phyloP scores from a whole-genome alignment of 1,140 invertebrate genomes.

The Hylyphantes graminicola region DNA sequence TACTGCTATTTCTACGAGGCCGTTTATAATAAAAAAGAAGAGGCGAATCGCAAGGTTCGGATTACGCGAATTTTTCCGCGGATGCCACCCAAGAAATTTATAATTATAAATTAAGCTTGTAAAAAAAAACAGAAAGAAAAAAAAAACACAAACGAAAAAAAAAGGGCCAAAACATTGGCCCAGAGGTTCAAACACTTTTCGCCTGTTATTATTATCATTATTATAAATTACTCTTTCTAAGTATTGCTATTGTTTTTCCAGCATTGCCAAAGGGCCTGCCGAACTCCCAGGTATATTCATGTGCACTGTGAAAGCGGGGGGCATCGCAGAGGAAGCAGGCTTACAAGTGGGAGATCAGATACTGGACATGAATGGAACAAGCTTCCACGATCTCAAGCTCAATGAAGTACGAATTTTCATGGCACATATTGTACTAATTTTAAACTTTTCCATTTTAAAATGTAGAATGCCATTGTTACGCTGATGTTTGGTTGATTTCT shows the following conservation, averaged over 20 bases:
- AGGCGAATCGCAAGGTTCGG: no score
- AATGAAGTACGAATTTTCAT: slow-evolving; percentile 74
- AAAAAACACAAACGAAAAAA: no score
- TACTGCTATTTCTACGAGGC: no score
- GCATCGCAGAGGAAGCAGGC: slow-evolving; percentile 86
- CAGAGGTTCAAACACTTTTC: no score
- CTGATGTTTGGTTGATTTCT: background rate
- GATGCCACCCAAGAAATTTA: no score
- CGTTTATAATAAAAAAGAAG: no score
- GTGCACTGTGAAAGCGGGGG: slow-evolving; percentile 89
- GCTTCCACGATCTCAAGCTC: slow-evolving; percentile 81
- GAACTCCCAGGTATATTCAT: slow-evolving; percentile 89
- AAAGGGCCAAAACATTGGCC: no score
- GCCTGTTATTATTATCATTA: no score
- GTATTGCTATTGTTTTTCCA: slow-evolving; percentile 12
- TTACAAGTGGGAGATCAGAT: slow-evolving; percentile 92
- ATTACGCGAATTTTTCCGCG: no score
- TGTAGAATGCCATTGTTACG: background rate
- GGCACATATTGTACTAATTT: no score
- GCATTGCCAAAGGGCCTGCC: slow-evolving; percentile 58
- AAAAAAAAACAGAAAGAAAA: no score
- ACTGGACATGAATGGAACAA: slow-evolving; percentile 86
- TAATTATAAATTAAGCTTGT: no score
- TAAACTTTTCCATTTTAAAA: background rate
- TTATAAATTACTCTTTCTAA: background rate